Evolutionary conservation across 2,888 invertebrate species (phyloP).

Genomic region (Choreutis nemorana): DNA sequence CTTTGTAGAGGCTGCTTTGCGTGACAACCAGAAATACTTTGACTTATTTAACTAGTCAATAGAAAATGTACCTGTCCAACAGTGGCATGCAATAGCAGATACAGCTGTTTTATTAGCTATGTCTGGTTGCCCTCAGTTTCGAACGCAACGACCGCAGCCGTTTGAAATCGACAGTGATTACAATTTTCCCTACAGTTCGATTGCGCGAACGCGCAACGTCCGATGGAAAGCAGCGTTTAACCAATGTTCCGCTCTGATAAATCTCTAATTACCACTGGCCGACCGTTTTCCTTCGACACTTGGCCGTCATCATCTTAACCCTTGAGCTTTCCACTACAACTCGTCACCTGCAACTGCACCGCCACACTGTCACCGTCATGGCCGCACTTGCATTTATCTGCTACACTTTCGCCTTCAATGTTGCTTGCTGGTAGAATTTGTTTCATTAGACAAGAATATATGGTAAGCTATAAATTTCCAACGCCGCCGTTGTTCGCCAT

Average conservation of each 20-base stretch:
- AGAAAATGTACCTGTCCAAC: too few relatives aligned
- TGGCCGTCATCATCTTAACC: constrained; percentile 45
- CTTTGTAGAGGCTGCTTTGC: constrained; percentile 14
- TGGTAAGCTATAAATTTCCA: constrained; percentile 19
- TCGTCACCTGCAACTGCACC: constrained; percentile 35
- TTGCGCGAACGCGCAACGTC: constrained; percentile 60
- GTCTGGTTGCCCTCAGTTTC: constrained; percentile 35
- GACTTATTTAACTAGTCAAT: constrained; percentile 13
- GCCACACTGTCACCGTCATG: too few relatives aligned
- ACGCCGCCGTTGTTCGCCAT: constrained; percentile 8
- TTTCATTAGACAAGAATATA: constrained; percentile 22
- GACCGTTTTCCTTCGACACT: constrained; percentile 58
- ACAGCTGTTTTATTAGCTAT: constrained; percentile 5
- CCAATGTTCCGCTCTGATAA: constrained; percentile 66
- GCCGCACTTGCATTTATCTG: constrained; percentile 34
- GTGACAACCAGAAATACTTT: constrained; percentile 32
- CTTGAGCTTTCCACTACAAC: constrained; percentile 49
- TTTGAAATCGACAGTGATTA: constrained; percentile 66
- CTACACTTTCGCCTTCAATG: constrained; percentile 52
- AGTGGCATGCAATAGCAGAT: too few relatives aligned
- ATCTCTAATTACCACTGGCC: constrained; percentile 56
- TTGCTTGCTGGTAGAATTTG: constrained; percentile 18
- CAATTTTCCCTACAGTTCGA: constrained; percentile 59
- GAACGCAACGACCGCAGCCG: constrained; percentile 41
- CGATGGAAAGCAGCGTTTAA: constrained; percentile 65